Base-by-base conservation (phyloP, 2,888 invertebrate species). In the Scaptomyza caliginosa region DNA sequence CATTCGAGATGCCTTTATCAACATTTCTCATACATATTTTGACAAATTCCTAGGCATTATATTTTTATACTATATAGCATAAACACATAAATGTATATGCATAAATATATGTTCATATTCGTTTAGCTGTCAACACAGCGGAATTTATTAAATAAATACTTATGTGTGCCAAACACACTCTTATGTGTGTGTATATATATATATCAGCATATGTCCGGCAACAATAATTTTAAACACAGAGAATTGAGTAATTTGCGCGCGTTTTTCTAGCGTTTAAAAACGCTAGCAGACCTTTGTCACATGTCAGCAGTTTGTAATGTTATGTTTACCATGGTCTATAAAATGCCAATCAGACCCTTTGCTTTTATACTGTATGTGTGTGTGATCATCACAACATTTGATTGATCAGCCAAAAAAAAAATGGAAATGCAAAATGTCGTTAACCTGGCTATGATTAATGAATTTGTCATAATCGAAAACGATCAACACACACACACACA, bases 381-480 rank as follows among this genome's bases (percentile, higher is more conserved):
- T 40, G 50, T 52, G 34, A 17, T 72, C 73, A 58, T 68, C 64
- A 74, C 58, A 62, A 45, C 56, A 64, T 72, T 77, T 75, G 74
- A 75, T 75, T 75, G 74, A 75, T 75, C 74, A 73, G 74, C 73
- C 72, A 64, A 73, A 67, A 38, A 38, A 3, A 24, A 30, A 39
- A 39, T 68, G 54, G 28, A 49, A 59, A 77, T 77, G 75, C 75
- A 74, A 76, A 74, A 71, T 83, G 81, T 77, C 81, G 83, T 81
- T 81, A 81, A 86, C 86, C 80, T 80, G 80, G 39, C 45, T 38
- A 67, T 81, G 81, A 81, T 86, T 81, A 81, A 81, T 81, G 81
- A 86, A 86, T 79, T 76, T 77, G 71, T 77, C 80, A 83, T 76
- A 77, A 71, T 68, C 73, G 79, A 71, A 68, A 50, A 57, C 56